Base-by-base conservation (phyloP, 2,888 invertebrate genomes). In the Pterostichus niger region DNA sequence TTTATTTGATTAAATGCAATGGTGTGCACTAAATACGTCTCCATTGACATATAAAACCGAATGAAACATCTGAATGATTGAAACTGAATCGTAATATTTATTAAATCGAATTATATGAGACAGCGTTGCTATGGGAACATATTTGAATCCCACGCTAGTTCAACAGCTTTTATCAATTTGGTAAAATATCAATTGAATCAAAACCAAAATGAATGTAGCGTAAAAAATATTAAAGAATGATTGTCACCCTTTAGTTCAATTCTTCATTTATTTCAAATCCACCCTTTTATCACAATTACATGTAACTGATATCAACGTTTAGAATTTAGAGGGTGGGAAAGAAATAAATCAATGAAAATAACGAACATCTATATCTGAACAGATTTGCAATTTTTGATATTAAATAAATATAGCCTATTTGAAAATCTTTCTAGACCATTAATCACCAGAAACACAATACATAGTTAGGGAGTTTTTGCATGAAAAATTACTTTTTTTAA, bases 381-480 rank as follows among this genome's bases (percentile, higher is more conserved):
- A 82, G 75, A 82, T 82, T 82, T 82, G 56, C 61, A 61, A 83
- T 83, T 83, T 83, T 77, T 77, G 76, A 77, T 83, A 76, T 83
- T 83, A 83, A 83, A 76, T 83, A 64, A 68, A 83, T 83, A 75
- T 75, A 46, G 40, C 82, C 40, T 75, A 82, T 82, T 61, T 59
- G 52, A 82, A 82, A 82, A 82, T 82, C 24, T 84, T 85, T 85
- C 84, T 84, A 77, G 68, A 84, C 86, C 87, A 87, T 87, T 87
- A 87, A 87, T 87, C 87, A 87, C 86, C 83, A 54, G 83, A 84
- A 81, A 84, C 83, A 87, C 86, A 87, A 87, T 87, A 84, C 84
- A 76, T 87, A 87, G 87, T 87, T 87, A 87, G 86, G 87, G 86
- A 75, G 86, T 85, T 87, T 87, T 87, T 87, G 87, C 87, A 87